These are phyloP conservation scores for Polyodon spathula DNA, from an alignment of 2,113 vertebrate genomes.

Conservation along the genomic window DNA sequence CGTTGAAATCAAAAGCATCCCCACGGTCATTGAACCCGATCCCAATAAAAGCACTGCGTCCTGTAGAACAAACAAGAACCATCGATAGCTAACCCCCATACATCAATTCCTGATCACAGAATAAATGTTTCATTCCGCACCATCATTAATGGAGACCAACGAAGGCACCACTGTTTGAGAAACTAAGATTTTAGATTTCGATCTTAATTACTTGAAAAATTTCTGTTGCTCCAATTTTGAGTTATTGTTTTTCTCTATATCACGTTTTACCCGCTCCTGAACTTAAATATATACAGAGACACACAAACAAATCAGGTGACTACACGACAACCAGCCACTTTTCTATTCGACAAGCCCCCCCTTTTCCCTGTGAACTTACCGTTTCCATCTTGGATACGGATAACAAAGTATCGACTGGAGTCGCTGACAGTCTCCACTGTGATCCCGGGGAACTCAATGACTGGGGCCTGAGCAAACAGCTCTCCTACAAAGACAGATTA, in stretches of 20 bases:
- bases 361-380: constrained; percentile 39
- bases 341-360: constrained; percentile 8
- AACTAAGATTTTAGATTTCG: no score
- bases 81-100: neutral
- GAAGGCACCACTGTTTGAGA: no score
- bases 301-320: no score
- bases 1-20: constrained; percentile 97
- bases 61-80: constrained; percentile 42
- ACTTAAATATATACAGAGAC: no score
- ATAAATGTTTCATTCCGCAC: no score
- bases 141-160: no score
- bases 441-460: constrained; percentile 80
- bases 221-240: no score
- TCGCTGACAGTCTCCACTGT: constrained; percentile 84
- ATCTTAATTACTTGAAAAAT: no score
- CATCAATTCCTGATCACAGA: neutral
- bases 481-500: constrained; percentile 56
- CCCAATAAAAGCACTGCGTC: constrained; percentile 91
- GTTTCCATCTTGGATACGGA: constrained; percentile 84
- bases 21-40: constrained; percentile 89
- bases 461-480: constrained; percentile 83
- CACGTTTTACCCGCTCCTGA: no score
- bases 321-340: no score
- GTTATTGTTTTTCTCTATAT: no score
- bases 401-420: constrained; percentile 88